phyloP scores from a whole-genome alignment of 2,113 vertebrate species.

The Daphoenositta chrysoptera region DNA sequence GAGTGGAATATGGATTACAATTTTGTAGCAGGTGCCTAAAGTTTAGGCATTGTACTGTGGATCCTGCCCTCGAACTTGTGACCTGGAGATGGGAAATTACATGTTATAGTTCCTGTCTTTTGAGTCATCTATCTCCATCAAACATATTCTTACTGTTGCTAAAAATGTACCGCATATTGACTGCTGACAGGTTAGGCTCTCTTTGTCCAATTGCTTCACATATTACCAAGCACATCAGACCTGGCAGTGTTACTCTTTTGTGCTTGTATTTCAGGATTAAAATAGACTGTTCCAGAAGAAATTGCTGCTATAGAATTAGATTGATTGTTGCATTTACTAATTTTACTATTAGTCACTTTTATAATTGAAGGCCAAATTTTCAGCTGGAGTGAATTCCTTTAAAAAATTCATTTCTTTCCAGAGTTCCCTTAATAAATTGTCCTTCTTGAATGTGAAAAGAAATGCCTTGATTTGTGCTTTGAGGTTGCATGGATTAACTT shows the following conservation, averaged over 20 bases:
- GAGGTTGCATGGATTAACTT: neutral
- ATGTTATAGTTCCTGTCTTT: neutral
- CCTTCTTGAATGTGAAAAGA: neutral
- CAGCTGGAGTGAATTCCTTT: neutral
- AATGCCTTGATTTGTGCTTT: neutral
- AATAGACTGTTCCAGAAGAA: neutral
- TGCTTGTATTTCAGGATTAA: neutral
- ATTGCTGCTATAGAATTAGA: neutral
- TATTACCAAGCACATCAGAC: neutral
- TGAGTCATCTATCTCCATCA: neutral
- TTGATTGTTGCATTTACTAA: neutral
- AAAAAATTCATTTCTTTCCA: neutral
- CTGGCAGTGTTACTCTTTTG: neutral
- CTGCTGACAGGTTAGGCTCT: neutral
- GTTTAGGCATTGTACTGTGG: neutral
- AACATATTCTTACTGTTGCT: neutral
- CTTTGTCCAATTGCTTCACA: neutral
- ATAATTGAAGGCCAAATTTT: neutral
- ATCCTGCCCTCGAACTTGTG: neutral
- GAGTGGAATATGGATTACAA: neutral
- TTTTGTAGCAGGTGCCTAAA: neutral
- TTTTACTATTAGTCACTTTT: neutral
- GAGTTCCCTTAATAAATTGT: neutral
- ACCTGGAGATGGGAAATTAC: neutral
- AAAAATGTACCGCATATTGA: neutral